Evolutionary conservation across 37 sponge, comb jelly and placozoan species (phyloP), one percentile per base, ranked within the genome.

Genomic region (Aphrocallistes beatrix): DNA sequence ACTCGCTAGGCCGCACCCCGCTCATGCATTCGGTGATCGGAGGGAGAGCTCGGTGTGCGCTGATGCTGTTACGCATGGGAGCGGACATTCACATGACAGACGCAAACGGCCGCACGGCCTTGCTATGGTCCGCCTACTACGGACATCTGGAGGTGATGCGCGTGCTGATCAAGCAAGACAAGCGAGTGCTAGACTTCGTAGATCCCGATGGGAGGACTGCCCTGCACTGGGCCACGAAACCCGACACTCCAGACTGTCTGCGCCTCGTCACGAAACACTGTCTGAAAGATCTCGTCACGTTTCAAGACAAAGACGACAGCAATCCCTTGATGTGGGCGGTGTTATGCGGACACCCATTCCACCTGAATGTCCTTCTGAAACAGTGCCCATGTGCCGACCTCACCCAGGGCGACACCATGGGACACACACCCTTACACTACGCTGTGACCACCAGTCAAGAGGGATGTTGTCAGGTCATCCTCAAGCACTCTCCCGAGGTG

Each of bases 21-120:
- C 86, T 92, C 19, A 94, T 92, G 90, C 92, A 94, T 85, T 87
- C 94, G 37, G 91, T 89, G 10, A 85, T 90, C 13, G 93, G 91
- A 17, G 50, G 81, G 6, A 19, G 75, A 13, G 28, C 10, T 30
- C 25, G 75, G 3, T 60, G 75, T 13, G 75, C 34, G 6, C 6
- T 19, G 25, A 60, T 60, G 75, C 75, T 60, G 3, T 30, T 60
- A 25, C 10, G n/a, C 28, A 60, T 60, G 75, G 34, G 75, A 3
- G 75, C 75, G 6, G 75, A 60, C 34, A 19, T 3, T 13, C 75
- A 60, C 34, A 13, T 30, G 25, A 60, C 75, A 6, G 75, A 60
- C 34, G 81, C n/a, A 36, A 86, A 86, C 81, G 86, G 86, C 23
- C 82, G 86, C 36, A 86, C 86, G n/a, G 86, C 86, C 1, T 50